phyloP scores from a whole-genome alignment of 2,888 invertebrate species.

The Mylabris sibirica region DNA sequence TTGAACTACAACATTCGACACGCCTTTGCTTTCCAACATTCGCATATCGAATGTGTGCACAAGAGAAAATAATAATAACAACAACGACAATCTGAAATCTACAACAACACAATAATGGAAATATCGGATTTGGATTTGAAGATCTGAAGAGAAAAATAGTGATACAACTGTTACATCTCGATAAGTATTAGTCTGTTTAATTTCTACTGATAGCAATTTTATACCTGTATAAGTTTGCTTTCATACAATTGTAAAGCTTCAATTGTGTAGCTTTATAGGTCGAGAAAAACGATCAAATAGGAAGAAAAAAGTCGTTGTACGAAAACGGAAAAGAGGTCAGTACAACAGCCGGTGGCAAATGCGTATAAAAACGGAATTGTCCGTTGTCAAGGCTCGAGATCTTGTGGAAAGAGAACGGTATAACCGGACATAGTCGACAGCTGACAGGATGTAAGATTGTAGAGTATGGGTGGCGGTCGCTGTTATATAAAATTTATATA shows the following conservation, averaged over 20 bases:
- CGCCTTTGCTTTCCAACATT: neutral
- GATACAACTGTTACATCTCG: neutral
- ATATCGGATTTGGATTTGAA: neutral
- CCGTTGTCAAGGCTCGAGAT: slow-evolving; percentile 17
- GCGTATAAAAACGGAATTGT: slow-evolving; percentile 1
- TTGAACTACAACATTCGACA: slow-evolving; percentile 16
- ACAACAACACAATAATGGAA: neutral
- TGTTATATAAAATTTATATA: slow-evolving; percentile 35
- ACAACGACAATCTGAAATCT: neutral
- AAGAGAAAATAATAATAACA: neutral
- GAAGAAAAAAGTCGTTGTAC: slow-evolving; percentile 21
- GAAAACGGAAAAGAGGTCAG: slow-evolving; percentile 23
- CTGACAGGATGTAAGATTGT: slow-evolving; percentile 36
- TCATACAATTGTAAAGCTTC: slow-evolving; percentile 26
- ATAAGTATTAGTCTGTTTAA: neutral
- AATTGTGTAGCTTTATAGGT: slow-evolving; percentile 31
- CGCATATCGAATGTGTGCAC: neutral
- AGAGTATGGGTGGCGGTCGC: slow-evolving; percentile 27
- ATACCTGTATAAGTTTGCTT: slow-evolving; percentile 4
- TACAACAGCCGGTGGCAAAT: neutral
- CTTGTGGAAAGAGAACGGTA: slow-evolving; percentile 21
- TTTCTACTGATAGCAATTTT: slow-evolving; percentile 3
- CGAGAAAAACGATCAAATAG: slow-evolving; percentile 33
- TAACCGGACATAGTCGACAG: slow-evolving; percentile 33
- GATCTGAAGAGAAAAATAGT: neutral